phyloP scores from a whole-genome alignment of 2,797 vertebrate genomes.

The Hipposideros larvatus region DNA sequence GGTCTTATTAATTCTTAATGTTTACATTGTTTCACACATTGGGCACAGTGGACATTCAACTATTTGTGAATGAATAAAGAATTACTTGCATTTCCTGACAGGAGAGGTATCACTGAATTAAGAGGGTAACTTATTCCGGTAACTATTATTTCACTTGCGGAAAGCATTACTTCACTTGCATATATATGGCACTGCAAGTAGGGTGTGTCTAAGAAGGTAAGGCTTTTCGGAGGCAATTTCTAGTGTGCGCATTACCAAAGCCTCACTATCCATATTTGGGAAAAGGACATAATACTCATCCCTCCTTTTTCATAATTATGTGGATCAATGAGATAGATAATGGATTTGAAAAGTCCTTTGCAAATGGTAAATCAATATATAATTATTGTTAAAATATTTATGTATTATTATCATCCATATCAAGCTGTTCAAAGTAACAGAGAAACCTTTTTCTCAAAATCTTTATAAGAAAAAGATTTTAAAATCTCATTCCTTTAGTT shows the following conservation, averaged over 20 bases:
- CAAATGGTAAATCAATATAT: neutral
- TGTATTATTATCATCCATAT: neutral
- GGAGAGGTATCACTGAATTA: neutral
- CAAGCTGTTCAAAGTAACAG: neutral
- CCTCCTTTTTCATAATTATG: neutral
- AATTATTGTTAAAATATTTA: neutral
- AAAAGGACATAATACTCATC: neutral
- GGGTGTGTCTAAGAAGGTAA: neutral
- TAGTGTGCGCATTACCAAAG: neutral
- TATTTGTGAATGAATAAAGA: conserved; percentile 20
- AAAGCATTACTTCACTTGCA: conserved; percentile 14
- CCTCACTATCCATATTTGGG: neutral
- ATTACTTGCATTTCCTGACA: neutral
- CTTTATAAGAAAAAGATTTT: neutral
- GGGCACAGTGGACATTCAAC: neutral
- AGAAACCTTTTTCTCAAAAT: conserved; percentile 28
- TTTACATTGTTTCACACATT: neutral
- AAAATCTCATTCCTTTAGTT: neutral
- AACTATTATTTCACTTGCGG: neutral
- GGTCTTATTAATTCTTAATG: conserved; percentile 3
- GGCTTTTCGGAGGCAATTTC: neutral
- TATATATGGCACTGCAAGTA: neutral
- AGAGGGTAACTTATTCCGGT: neutral
- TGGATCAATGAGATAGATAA: conserved; percentile 23
- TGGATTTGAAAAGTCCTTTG: neutral